Percentiles rank a stretch among this genome's conserved stretches.
Evolutionary conservation across 2,888 invertebrate species (phyloP).

Genomic region (Nephrotoma appendiculata): DNA sequence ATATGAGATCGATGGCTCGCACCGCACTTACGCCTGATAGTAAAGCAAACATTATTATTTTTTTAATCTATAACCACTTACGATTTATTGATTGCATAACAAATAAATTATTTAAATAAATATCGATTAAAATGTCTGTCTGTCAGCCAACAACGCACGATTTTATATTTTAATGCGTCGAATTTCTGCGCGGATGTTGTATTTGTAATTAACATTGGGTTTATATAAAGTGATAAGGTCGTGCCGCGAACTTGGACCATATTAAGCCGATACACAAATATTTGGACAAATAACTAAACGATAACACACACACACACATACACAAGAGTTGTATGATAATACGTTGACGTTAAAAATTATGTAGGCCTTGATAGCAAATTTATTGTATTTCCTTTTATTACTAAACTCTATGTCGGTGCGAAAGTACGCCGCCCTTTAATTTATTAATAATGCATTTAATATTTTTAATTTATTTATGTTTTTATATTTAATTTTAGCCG

Average conservation of each 20-base stretch:
- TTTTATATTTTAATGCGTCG: neutral
- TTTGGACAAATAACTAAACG: no score
- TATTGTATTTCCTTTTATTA: no score
- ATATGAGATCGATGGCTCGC: neutral
- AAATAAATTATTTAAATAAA: neutral
- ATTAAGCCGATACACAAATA: no score
- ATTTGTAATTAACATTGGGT: neutral
- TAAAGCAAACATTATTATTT: neutral
- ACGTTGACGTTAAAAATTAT: no score
- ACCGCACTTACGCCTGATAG: neutral
- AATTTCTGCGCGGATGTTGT: neutral
- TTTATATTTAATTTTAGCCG: conserved; percentile 39
- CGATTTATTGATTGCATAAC: neutral
- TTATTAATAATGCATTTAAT: neutral
- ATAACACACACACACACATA: no score
- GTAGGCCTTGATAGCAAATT: no score
- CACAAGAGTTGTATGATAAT: no score
- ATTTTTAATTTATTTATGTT: neutral
- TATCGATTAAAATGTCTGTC: neutral
- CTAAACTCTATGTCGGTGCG: no score
- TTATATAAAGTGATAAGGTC: neutral
- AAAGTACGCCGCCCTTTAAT: neutral
- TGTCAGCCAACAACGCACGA: neutral
- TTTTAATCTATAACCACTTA: neutral
- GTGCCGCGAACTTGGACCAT: neutral